Percentiles rank a stretch among this genome's conserved stretches.
Conservation (phyloP, 2,888 invertebrate species). For the Vanessa cardui region DNA sequence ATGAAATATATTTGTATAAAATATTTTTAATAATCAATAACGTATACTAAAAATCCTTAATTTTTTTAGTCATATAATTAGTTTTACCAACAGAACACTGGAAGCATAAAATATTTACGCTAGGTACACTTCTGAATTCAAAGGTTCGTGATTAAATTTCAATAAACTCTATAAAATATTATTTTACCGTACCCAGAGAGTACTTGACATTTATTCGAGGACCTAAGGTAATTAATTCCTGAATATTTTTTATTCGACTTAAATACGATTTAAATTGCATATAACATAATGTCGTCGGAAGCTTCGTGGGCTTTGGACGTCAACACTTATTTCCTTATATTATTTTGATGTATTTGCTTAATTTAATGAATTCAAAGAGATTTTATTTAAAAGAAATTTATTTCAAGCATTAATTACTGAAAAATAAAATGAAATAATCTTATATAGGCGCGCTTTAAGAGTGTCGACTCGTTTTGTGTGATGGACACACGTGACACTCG, state of each 20-base stretch:
- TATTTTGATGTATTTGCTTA: no score
- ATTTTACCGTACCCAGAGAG: neutral
- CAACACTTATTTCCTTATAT: neutral
- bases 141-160: constrained; percentile 2
- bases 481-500: no score
- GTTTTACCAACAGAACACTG: neutral
- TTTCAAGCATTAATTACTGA: no score
- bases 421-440: no score
- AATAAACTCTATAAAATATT: constrained; percentile 7
- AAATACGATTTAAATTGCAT: constrained; percentile 11
- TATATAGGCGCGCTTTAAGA: no score
- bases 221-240: constrained; percentile 11
- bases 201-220: neutral
- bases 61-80: neutral
- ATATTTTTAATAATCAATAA: no score
- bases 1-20: no score
- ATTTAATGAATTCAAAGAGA: no score
- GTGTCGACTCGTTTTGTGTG: no score
- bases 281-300: neutral
- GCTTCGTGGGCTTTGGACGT: neutral
- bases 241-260: constrained; percentile 11
- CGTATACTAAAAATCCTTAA: no score
- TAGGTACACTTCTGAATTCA: neutral
- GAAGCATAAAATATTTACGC: neutral
- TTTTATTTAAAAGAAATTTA: no score